phyloP scores from a whole-genome alignment of 2,888 invertebrate species.

The Nephrocerus scutellatus region DNA sequence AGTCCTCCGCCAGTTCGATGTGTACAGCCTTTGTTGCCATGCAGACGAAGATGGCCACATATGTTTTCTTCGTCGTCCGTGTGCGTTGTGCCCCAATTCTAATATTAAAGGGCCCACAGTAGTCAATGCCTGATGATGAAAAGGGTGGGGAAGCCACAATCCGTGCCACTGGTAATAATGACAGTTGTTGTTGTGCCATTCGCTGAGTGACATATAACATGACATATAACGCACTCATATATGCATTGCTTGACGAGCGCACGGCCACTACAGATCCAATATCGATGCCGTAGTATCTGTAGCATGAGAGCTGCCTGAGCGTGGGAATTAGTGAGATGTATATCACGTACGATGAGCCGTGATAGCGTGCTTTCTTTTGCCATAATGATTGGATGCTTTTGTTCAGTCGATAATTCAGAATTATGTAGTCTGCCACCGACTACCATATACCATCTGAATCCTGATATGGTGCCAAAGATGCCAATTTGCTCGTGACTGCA shows the following conservation, averaged over 20 bases:
- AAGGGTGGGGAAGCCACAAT: slow-evolving; percentile 4
- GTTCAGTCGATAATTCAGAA: no score
- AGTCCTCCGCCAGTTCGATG: slow-evolving; percentile 5
- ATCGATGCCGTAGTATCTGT: slow-evolving; percentile 1
- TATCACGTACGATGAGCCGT: slow-evolving; percentile 3
- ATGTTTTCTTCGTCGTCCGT: slow-evolving; percentile 8
- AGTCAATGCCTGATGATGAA: slow-evolving; percentile 1
- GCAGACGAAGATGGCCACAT: slow-evolving; percentile 8
- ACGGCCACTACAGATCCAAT: slow-evolving; percentile 7
- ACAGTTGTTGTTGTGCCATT: slow-evolving; percentile 5
- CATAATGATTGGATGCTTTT: slow-evolving; percentile 4
- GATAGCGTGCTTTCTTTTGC: slow-evolving; percentile 3
- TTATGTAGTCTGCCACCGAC: no score
- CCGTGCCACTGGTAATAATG: slow-evolving; percentile 1
- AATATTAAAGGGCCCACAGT: slow-evolving; percentile 1
- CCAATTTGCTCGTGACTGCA: background rate
- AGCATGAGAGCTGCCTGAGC: slow-evolving; percentile 6
- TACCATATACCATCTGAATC: no score
- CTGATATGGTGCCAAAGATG: background rate
- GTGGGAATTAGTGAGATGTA: slow-evolving; percentile 4
- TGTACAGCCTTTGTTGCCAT: slow-evolving; percentile 8
- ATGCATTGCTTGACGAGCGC: slow-evolving; percentile 4
- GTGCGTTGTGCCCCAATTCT: slow-evolving; percentile 5
- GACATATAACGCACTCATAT: slow-evolving; percentile 3
- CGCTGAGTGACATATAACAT: slow-evolving; percentile 1